These are phyloP conservation scores for Euwallacea fornicatus DNA, from an alignment of 1,140 invertebrate species.

Conservation along the genomic window DNA sequence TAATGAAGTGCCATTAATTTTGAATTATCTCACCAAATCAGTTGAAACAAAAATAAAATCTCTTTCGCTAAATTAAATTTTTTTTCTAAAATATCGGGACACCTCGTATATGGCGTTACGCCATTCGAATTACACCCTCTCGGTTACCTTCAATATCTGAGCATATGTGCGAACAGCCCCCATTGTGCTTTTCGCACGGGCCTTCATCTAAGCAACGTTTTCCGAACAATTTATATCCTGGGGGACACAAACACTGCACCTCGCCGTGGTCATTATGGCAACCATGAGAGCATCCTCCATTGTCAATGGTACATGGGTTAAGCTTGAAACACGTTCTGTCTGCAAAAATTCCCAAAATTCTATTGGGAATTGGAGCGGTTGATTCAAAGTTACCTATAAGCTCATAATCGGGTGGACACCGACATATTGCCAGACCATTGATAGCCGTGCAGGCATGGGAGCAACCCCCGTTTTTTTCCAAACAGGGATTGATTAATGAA, in stretches of 20 bases:
- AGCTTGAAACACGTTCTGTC: constrained; percentile 55
- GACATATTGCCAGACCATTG: constrained; percentile 40
- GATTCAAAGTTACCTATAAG: constrained; percentile 44
- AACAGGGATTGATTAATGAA: constrained; percentile 57
- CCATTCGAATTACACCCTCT: not conserved
- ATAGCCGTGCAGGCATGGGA: constrained; percentile 46
- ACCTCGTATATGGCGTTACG: not conserved
- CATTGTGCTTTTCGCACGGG: constrained; percentile 56
- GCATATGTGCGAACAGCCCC: constrained; percentile 68
- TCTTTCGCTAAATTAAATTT: too few species aligned
- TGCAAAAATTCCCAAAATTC: not conserved
- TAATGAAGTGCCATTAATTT: too few species aligned
- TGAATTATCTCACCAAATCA: too few species aligned
- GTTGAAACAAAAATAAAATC: too few species aligned
- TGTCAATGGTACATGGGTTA: constrained; percentile 54
- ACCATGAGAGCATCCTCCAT: constrained; percentile 55
- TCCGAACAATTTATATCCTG: constrained; percentile 40
- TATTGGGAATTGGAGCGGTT: not conserved
- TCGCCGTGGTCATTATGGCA: constrained; percentile 46
- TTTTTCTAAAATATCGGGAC: not conserved
- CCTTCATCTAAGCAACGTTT: constrained; percentile 45
- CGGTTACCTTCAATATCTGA: constrained; percentile 42
- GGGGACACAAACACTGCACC: constrained; percentile 55
- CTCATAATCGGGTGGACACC: constrained; percentile 42
- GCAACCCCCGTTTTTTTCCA: constrained; percentile 62